Evolutionary conservation across 2,888 invertebrate species (phyloP).

Genomic region (Scelioninae gen. 1): DNA sequence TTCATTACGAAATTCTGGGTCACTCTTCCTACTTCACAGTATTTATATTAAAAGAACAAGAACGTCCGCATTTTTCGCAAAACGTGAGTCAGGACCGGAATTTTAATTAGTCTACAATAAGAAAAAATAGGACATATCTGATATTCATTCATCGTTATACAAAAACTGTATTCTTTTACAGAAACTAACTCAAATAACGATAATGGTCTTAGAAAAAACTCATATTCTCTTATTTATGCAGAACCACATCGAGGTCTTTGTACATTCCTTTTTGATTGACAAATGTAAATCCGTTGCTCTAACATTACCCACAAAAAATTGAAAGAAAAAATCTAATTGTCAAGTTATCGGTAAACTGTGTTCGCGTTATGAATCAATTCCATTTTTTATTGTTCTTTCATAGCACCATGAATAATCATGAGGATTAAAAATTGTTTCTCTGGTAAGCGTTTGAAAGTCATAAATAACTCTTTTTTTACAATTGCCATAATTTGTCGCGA

Average conservation of each 20-base stretch:
- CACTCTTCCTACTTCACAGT: background rate
- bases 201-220: background rate
- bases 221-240: conserved; percentile 46
- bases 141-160: conserved; percentile 40
- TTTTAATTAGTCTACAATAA: conserved; percentile 16
- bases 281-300: conserved; percentile 2
- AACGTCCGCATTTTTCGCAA: conserved; percentile 54
- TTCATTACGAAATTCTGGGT: conserved; percentile 44
- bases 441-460: background rate
- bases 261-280: conserved; percentile 29
- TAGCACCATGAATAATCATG: conserved; percentile 39
- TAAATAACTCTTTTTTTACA: conserved; percentile 20
- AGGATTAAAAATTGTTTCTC: conserved; percentile 9
- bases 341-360: conserved; percentile 3
- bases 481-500: conserved; percentile 19
- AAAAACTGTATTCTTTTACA: background rate
- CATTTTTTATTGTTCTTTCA: conserved; percentile 17
- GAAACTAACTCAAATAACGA: conserved; percentile 19
- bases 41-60: conserved; percentile 30
- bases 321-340: conserved; percentile 14
- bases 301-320: background rate
- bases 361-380: conserved; percentile 3
- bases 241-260: conserved; percentile 35
- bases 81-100: conserved; percentile 33
- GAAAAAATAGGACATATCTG: conserved; percentile 22